phyloP scores from a whole-genome alignment of 2,888 invertebrate genomes.

The Hypomecis atomaria region DNA sequence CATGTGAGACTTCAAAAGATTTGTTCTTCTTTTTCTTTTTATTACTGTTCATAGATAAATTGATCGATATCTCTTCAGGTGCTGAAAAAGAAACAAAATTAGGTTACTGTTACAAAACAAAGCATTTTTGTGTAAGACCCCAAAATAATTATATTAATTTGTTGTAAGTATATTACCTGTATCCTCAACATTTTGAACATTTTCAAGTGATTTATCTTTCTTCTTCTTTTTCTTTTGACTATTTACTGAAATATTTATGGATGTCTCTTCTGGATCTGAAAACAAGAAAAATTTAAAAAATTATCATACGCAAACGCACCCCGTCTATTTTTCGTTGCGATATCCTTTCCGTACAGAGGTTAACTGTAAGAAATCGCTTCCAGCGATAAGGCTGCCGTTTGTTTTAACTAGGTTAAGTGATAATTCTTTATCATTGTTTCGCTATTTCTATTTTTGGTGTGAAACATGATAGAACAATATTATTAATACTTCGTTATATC shows the following conservation, averaged over 20 bases:
- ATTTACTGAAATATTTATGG: background rate
- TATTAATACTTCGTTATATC: too few species aligned
- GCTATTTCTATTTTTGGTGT: too few species aligned
- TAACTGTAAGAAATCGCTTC: too few species aligned
- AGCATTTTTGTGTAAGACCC: background rate
- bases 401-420: too few species aligned
- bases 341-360: too few species aligned
- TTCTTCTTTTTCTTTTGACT: constrained; percentile 32
- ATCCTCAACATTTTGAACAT: constrained; percentile 10
- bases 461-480: too few species aligned
- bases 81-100: background rate
- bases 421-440: too few species aligned
- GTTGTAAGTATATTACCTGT: background rate
- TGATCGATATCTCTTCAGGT: background rate
- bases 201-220: constrained; percentile 25
- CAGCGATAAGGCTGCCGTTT: too few species aligned
- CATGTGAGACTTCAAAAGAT: constrained; percentile 1
- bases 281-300: background rate
- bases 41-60: constrained; percentile 16
- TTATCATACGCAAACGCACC: too few species aligned
- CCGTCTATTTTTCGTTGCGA: too few species aligned
- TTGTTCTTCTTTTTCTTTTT: constrained; percentile 39
- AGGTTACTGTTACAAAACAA: too few species aligned
- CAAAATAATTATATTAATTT: background rate
- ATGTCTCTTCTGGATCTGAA: background rate